phyloP scores from a whole-genome alignment of 2,888 invertebrate genomes.

The Netelia virgata region DNA sequence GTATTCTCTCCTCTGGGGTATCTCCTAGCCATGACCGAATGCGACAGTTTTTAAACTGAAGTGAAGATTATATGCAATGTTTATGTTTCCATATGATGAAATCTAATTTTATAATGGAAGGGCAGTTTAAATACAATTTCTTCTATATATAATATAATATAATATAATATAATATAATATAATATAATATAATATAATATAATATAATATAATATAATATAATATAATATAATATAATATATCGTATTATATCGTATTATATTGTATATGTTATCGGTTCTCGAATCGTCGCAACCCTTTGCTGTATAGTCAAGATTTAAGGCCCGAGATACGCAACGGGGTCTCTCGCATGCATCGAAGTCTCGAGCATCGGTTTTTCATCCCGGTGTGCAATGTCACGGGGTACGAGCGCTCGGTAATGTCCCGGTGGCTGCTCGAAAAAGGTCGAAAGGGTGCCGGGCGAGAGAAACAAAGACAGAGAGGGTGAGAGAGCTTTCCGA shows the following conservation, averaged over 20 bases:
- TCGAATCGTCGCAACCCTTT: background rate
- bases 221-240: too few relatives aligned
- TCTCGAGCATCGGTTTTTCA: conserved; percentile 41
- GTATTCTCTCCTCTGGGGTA: too few relatives aligned
- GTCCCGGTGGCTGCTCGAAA: conserved; percentile 28
- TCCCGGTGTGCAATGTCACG: conserved; percentile 36
- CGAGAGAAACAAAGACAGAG: conserved; percentile 22
- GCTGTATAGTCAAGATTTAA: conserved; percentile 38
- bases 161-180: too few relatives aligned
- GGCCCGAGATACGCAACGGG: conserved; percentile 49
- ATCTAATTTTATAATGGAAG: too few relatives aligned
- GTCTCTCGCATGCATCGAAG: conserved; percentile 34
- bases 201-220: too few relatives aligned
- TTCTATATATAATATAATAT: too few relatives aligned
- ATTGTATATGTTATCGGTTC: background rate
- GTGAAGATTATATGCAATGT: too few relatives aligned
- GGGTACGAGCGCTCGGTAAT: conserved; percentile 48
- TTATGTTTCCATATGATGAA: too few relatives aligned
- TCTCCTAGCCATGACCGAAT: too few relatives aligned
- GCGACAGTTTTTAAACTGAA: too few relatives aligned
- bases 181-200: too few relatives aligned
- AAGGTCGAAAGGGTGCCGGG: conserved; percentile 42
- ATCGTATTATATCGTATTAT: background rate
- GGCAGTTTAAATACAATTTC: too few relatives aligned
- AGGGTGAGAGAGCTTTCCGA: conserved; percentile 42